phyloP scores from a whole-genome alignment of 2,797 vertebrate genomes.

The Myotis myotis region DNA sequence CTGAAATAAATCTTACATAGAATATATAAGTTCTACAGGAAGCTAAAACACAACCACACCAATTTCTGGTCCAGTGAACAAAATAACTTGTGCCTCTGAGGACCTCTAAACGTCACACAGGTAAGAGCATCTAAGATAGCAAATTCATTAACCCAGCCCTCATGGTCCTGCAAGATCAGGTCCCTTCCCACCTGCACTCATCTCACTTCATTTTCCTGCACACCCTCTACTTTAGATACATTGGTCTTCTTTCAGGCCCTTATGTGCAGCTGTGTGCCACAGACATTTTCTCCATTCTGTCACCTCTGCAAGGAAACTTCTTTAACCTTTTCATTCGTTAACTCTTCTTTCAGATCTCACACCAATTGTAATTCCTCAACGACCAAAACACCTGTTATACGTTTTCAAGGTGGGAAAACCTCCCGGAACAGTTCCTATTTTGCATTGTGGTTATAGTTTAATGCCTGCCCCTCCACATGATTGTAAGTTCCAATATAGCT shows the following conservation, averaged over 20 bases:
- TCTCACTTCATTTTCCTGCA: neutral
- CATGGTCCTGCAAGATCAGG: neutral
- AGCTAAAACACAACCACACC: neutral
- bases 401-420: neutral
- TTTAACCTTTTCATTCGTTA: neutral
- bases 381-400: neutral
- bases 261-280: neutral
- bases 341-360: conserved; percentile 9
- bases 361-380: neutral
- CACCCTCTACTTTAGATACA: neutral
- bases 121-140: neutral
- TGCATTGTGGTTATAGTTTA: neutral
- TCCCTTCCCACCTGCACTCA: neutral
- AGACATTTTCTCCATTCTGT: neutral
- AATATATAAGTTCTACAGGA: conserved; percentile 45
- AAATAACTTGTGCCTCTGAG: neutral
- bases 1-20: conserved; percentile 70
- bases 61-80: neutral
- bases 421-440: neutral
- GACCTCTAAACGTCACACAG: neutral
- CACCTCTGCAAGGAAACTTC: neutral
- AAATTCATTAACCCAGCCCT: neutral
- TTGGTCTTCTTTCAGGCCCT: neutral
- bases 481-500: neutral
- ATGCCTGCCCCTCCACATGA: neutral